Evolutionary conservation across 2,888 invertebrate genomes (phyloP), one percentile per base, ranked within the genome.

Genomic region (Azorinus chamasolen): DNA sequence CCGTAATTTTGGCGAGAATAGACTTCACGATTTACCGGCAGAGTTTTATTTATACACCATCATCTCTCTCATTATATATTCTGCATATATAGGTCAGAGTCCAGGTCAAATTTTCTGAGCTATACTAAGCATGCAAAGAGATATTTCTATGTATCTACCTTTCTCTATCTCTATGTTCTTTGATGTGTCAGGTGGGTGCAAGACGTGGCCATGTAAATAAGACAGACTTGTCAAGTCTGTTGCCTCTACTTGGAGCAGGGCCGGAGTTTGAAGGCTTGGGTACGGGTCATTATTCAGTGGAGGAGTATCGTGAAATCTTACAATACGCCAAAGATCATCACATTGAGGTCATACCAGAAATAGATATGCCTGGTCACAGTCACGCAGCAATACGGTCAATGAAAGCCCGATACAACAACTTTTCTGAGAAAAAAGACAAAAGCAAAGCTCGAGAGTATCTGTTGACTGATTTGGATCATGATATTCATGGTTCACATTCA

Each of bases 361-460:
- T 91, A 22, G 91, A 91, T 66, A 87, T 90, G 87, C 91, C 91
- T 1, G 91, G 91, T 16, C 91, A 91, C 64, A 87, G 89, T 63
- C 89, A 89, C 68, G 90, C 91, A 32, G 90, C 90, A 6, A 86
- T 91, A 14, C 76, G 77, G 39, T 84, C 90, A 46, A 91, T 91
- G 90, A 83, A 87, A 70, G 83, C 87, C 5, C 72, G 89, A 6
- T 83, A 87, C 59, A 57, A 78, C 16, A 79, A 64, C 27, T 83
- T 27, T 63, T 85, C 68, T 79, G 84, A 66, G 14, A 63, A 37
- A n/a, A 79, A 79, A 39, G 72, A 84, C 22, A 70, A 66, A 27
- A 48, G 77, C 27, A 79, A 80, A 54, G 88, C 86, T 0, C 58
- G 73, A 10, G 79, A 87, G 61, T 88, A 64, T 48, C 50, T 87